Evolutionary conservation across 2,113 vertebrate genomes (phyloP).

Genomic region (Nicator chloris): DNA sequence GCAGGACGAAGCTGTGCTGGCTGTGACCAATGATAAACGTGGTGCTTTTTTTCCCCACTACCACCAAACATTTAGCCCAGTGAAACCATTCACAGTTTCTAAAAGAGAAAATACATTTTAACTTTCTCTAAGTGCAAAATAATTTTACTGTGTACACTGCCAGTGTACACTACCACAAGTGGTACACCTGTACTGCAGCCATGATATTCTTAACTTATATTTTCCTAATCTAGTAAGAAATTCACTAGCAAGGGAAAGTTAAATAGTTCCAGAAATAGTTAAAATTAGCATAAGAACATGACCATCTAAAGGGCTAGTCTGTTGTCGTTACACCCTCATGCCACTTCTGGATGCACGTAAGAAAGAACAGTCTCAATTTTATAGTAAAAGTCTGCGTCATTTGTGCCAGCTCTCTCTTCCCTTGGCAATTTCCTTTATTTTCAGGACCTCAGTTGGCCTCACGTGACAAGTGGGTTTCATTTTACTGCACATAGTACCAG

Average conservation of each 20-base stretch:
- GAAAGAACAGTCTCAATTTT: not conserved
- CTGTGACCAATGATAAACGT: not conserved
- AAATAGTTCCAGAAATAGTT: not conserved
- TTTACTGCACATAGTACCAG: not conserved
- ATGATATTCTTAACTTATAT: not conserved
- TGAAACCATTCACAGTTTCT: not conserved
- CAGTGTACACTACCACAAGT: not conserved
- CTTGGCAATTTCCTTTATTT: slow-evolving; percentile 2
- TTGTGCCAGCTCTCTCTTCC: not conserved
- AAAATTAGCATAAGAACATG: not conserved
- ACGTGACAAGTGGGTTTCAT: not conserved
- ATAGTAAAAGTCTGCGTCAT: not conserved
- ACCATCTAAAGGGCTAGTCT: not conserved
- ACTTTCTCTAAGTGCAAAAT: not conserved
- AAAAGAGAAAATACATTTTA: not conserved
- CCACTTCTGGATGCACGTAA: not conserved
- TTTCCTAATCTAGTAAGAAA: not conserved
- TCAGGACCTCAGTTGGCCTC: not conserved
- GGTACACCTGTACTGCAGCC: not conserved
- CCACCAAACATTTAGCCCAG: not conserved
- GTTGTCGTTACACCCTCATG: not conserved
- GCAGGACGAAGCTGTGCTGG: not conserved
- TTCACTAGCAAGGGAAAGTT: not conserved
- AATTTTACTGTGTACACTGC: not conserved
- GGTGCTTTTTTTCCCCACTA: rapidly evolving